A percentile compares a stretch with the other conserved stretches of the same genome.
Evolutionary conservation across 2,888 invertebrate genomes (phyloP).

Genomic region (Andrena praecox): DNA sequence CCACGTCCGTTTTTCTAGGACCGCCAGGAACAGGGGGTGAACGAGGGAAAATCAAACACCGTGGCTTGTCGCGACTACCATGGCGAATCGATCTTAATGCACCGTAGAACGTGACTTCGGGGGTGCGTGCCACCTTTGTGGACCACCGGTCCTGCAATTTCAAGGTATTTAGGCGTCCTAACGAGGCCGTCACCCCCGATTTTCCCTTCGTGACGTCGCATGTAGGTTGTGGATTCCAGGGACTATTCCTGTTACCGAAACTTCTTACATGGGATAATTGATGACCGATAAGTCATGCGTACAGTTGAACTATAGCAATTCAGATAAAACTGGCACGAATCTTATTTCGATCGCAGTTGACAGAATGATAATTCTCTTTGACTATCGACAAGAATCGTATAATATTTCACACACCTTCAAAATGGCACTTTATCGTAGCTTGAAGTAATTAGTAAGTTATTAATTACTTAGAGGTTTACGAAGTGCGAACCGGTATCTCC

Average conservation of each 20-base stretch:
- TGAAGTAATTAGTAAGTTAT: too few species aligned
- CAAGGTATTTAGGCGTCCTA: constrained; percentile 80
- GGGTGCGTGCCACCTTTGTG: constrained; percentile 72
- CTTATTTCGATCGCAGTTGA: not conserved
- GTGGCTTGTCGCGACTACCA: constrained; percentile 70
- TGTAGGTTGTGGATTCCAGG: constrained; percentile 21
- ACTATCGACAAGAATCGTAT: too few species aligned
- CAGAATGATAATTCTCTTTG: too few species aligned
- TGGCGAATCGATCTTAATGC: constrained; percentile 80
- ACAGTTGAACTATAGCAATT: not conserved
- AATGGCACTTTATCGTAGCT: too few species aligned
- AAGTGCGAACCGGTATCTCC: not conserved
- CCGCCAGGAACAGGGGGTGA: constrained; percentile 32
- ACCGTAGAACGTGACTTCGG: constrained; percentile 69
- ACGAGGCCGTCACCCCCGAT: constrained; percentile 59
- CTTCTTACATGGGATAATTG: not conserved
- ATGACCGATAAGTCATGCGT: not conserved
- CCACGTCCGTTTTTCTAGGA: constrained; percentile 39
- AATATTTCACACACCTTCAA: too few species aligned
- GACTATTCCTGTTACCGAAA: not conserved
- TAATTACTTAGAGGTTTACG: not conserved
- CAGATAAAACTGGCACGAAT: not conserved
- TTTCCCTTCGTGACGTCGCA: constrained; percentile 33
- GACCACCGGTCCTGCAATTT: constrained; percentile 79
- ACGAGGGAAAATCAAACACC: constrained; percentile 56